Evolutionary conservation across 2,113 vertebrate genomes (phyloP).

Genomic region (Opisthocomus hoazin): DNA sequence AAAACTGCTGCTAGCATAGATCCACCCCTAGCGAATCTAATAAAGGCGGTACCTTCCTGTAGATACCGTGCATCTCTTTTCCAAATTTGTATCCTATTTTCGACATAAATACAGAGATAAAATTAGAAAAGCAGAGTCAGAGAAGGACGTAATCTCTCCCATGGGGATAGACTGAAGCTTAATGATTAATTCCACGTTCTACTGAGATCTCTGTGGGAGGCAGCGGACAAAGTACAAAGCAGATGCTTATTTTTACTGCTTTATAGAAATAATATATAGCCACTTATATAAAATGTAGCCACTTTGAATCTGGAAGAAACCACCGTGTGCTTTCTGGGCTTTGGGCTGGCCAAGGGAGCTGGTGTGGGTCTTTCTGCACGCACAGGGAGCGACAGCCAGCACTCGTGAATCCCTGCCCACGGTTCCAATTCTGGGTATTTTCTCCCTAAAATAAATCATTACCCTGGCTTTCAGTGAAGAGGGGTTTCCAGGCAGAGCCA

Average conservation of each 20-base stretch:
- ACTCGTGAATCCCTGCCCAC: accelerated
- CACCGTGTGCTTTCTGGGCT: neutral
- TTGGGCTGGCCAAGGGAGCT: neutral
- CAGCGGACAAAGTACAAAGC: constrained; percentile 37
- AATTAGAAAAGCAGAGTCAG: neutral
- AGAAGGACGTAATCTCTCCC: neutral
- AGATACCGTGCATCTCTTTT: neutral
- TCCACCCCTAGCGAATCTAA: neutral
- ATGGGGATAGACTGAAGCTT: neutral
- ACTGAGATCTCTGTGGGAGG: neutral
- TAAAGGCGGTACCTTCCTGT: neutral
- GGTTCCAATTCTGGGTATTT: neutral
- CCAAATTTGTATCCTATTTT: neutral
- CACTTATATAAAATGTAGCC: too few relatives aligned
- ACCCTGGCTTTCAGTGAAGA: neutral
- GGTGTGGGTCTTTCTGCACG: neutral
- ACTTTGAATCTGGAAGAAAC: neutral
- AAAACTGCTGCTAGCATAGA: neutral
- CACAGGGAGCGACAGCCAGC: neutral
- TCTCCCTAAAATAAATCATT: neutral
- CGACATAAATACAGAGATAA: neutral
- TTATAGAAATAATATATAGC: too few relatives aligned
- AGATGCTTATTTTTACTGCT: neutral
- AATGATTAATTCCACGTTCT: constrained; percentile 35
- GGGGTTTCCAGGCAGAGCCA: neutral